phyloP scores from a whole-genome alignment of 1,140 invertebrate species.

The Pararge aegeria region DNA sequence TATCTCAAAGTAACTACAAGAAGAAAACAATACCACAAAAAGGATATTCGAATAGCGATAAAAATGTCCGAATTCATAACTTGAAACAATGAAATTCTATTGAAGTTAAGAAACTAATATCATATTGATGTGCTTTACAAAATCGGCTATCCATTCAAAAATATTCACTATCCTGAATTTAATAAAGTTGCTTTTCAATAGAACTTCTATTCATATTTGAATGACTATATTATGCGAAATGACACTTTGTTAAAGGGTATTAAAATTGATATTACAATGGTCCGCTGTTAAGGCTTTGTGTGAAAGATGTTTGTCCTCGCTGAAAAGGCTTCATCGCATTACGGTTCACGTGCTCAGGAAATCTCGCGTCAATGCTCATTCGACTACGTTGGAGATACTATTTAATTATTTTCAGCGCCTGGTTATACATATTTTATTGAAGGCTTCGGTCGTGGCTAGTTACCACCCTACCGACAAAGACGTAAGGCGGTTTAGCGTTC shows the following conservation, averaged over 20 bases:
- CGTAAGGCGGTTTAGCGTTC: too few relatives aligned
- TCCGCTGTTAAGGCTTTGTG: conserved; percentile 1
- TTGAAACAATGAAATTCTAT: conserved; percentile 14
- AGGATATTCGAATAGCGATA: background rate
- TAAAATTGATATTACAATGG: conserved; percentile 6
- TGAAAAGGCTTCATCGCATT: conserved; percentile 54
- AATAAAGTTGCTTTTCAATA: conserved; percentile 11
- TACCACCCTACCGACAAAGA: too few relatives aligned
- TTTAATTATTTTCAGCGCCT: conserved; percentile 1
- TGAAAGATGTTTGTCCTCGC: conserved; percentile 35
- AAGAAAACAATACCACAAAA: background rate
- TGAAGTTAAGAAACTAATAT: conserved; percentile 24
- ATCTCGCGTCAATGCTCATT: conserved; percentile 30
- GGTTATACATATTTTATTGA: too few relatives aligned
- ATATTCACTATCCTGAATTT: background rate
- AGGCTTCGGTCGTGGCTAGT: too few relatives aligned
- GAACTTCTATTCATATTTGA: background rate
- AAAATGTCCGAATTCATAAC: background rate
- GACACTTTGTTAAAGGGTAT: background rate
- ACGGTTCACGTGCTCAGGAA: conserved; percentile 45
- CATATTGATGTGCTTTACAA: conserved; percentile 5
- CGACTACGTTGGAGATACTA: conserved; percentile 11
- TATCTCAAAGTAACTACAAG: background rate
- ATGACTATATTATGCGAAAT: background rate
- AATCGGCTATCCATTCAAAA: background rate